phyloP scores from a whole-genome alignment of 2,888 invertebrate species.

The Stenchaetothrips biformis region DNA sequence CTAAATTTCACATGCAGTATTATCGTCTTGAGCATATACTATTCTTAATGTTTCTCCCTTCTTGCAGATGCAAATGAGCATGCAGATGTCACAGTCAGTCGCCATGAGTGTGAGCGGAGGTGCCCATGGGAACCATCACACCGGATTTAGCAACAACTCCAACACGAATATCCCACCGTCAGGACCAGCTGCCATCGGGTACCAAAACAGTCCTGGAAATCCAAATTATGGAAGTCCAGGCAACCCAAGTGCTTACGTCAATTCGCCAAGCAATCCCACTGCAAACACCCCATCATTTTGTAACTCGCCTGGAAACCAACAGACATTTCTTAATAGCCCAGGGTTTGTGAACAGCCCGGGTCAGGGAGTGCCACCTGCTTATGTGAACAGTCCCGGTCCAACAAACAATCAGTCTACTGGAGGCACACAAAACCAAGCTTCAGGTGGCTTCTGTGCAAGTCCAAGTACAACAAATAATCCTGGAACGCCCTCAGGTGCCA shows the following conservation, averaged over 20 bases:
- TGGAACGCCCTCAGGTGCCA: conserved; percentile 42
- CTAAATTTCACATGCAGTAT: neutral
- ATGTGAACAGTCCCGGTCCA: neutral
- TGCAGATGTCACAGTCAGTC: conserved; percentile 47
- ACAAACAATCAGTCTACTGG: neutral
- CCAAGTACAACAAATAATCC: conserved; percentile 31
- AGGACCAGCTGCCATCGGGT: conserved; percentile 42
- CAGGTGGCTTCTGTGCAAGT: conserved; percentile 30
- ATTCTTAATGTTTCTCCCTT: conserved; percentile 33
- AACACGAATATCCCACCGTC: conserved; percentile 41
- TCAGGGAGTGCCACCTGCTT: conserved; percentile 38
- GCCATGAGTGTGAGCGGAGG: conserved; percentile 41
- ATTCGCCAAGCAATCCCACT: conserved; percentile 36
- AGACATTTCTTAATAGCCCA: conserved; percentile 39
- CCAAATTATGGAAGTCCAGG: neutral
- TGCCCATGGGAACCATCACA: conserved; percentile 36
- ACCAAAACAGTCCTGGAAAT: neutral
- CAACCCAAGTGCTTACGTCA: conserved; percentile 46
- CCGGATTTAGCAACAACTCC: conserved; percentile 32
- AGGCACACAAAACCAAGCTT: conserved; percentile 32
- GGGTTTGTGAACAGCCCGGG: conserved; percentile 37
- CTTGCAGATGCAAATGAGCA: conserved; percentile 53
- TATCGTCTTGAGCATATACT: conserved; percentile 11
- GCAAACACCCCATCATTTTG: neutral
- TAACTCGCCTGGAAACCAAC: neutral